A percentile compares a stretch with the other conserved stretches of the same genome.
These are phyloP conservation scores for Polypterus bichir DNA, from an alignment of 2,113 vertebrate genomes.

Conservation along the genomic window DNA sequence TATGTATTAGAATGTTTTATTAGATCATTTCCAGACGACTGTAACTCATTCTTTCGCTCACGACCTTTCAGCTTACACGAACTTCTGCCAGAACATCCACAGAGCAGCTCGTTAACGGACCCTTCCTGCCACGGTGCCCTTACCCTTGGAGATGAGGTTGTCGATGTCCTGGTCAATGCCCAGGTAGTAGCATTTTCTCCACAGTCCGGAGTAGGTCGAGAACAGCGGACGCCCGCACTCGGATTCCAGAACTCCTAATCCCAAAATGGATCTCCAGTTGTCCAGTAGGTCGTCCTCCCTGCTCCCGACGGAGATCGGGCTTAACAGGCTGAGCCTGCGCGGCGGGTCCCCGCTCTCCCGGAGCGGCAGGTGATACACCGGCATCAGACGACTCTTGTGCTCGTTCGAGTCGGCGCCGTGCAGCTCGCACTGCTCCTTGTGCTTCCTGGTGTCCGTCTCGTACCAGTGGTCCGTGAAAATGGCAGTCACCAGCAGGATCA, in stretches of 20 bases:
- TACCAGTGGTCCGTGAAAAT: slow-evolving; percentile 78
- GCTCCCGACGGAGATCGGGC: slow-evolving; percentile 56
- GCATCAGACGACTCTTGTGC: slow-evolving; percentile 76
- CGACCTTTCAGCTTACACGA: no score
- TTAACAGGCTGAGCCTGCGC: slow-evolving; percentile 45
- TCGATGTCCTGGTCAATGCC: slow-evolving; percentile 66
- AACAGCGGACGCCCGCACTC: slow-evolving; percentile 69
- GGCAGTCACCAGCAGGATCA: slow-evolving; percentile 62
- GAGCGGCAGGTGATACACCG: slow-evolving; percentile 76
- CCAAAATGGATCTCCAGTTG: slow-evolving; percentile 67
- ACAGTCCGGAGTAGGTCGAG: slow-evolving; percentile 65
- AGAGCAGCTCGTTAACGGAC: no score
- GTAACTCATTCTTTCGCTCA: no score
- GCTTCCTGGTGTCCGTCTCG: slow-evolving; percentile 67
- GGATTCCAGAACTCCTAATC: slow-evolving; percentile 72
- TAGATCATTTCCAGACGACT: no score
- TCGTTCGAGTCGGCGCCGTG: slow-evolving; percentile 58
- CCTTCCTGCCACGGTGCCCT: not conserved
- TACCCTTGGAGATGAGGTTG: slow-evolving; percentile 61
- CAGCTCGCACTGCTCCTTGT: slow-evolving; percentile 72
- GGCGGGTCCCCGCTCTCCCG: slow-evolving; percentile 45
- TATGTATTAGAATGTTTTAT: no score
- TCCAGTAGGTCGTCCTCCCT: slow-evolving; percentile 58
- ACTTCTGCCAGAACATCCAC: no score
- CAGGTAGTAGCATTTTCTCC: slow-evolving; percentile 70